Evolutionary conservation across 2,888 invertebrate species (phyloP).

Genomic region (Bruchidius siliquastri): DNA sequence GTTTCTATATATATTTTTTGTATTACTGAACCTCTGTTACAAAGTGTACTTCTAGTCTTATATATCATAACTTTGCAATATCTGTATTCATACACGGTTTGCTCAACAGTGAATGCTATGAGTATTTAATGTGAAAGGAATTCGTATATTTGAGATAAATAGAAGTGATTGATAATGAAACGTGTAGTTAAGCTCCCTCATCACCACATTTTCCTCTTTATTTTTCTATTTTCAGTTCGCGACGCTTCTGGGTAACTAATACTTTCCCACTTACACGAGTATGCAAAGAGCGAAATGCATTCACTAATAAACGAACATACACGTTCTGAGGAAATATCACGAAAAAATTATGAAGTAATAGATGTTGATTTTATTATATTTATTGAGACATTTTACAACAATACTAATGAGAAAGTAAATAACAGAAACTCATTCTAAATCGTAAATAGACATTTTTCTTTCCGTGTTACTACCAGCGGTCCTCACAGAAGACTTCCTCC

Average conservation of each 20-base stretch:
- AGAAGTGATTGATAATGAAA: constrained; percentile 24
- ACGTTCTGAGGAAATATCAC: no score
- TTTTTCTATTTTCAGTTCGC: no score
- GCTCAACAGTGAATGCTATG: constrained; percentile 32
- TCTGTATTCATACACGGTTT: constrained; percentile 37
- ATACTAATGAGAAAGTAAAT: background rate
- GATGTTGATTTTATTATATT: background rate
- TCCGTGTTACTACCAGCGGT: constrained; percentile 4
- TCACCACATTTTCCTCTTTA: background rate
- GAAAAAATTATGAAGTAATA: background rate
- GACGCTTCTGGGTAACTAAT: no score
- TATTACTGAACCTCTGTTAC: constrained; percentile 19
- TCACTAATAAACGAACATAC: no score
- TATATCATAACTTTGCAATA: constrained; percentile 27
- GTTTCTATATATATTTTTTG: background rate
- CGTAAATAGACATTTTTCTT: constrained; percentile 17
- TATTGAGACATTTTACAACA: background rate
- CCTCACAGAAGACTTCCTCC: constrained; percentile 8
- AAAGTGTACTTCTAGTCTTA: constrained; percentile 35
- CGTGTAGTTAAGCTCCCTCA: background rate
- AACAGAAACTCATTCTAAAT: constrained; percentile 15
- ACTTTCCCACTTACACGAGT: no score
- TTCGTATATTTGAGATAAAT: constrained; percentile 27
- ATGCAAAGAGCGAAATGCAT: no score
- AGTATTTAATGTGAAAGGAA: constrained; percentile 25